These are phyloP conservation scores for Heliocidaris erythrogramma DNA, from an alignment of 35 echinoderm and acorn worm genomes.

Conservation along the genomic window DNA sequence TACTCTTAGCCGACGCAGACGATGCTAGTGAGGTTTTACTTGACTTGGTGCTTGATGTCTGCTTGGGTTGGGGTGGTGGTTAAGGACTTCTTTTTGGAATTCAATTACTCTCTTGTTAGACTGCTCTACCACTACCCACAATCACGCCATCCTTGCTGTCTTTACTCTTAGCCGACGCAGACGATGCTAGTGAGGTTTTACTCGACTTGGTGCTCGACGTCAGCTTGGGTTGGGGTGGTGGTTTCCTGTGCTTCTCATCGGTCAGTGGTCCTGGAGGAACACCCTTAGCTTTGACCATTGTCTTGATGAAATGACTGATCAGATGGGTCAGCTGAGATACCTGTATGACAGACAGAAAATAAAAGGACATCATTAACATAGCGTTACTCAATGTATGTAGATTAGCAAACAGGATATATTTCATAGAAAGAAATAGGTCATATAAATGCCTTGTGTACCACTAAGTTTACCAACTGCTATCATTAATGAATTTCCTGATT, in stretches of 20 bases:
- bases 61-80: neutral
- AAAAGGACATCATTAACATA: neutral
- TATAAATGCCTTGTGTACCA: no score
- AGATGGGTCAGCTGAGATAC: slow-evolving; percentile 61
- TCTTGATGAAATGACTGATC: slow-evolving; percentile 58
- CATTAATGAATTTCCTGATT: no score
- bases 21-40: neutral
- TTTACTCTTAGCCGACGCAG: neutral
- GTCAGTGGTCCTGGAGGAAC: slow-evolving; percentile 21
- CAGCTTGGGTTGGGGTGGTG: slow-evolving; percentile 26
- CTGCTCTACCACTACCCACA: neutral
- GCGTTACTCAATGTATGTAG: no score
- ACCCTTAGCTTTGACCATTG: slow-evolving; percentile 61
- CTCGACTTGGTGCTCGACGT: slow-evolving; percentile 33
- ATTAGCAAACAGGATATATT: no score
- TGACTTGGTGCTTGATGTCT: slow-evolving; percentile 6
- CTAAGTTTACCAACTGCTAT: no score
- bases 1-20: neutral
- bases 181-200: neutral
- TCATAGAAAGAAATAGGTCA: no score
- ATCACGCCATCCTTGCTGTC: slow-evolving; percentile 18
- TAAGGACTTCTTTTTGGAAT: neutral
- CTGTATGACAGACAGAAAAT: neutral
- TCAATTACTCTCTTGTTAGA: neutral
- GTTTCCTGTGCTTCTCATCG: slow-evolving; percentile 28